phyloP scores from a whole-genome alignment of 2,888 invertebrate species.

The Harmothoe impar region DNA sequence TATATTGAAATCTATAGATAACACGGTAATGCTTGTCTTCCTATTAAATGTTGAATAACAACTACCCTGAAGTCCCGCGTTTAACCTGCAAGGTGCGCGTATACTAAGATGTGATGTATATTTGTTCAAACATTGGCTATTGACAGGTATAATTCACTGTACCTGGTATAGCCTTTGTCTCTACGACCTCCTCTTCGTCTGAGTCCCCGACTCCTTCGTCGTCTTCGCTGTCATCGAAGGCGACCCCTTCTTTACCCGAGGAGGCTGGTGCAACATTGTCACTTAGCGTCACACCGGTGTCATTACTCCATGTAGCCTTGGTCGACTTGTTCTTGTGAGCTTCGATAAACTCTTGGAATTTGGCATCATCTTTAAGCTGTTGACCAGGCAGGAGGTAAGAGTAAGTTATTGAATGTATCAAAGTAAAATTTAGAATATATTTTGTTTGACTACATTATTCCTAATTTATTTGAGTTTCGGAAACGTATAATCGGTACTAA shows the following conservation, averaged over 20 bases:
- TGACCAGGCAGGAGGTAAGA: background rate
- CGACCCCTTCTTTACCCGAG: background rate
- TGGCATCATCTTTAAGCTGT: slow-evolving; percentile 88
- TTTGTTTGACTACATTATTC: too few relatives aligned
- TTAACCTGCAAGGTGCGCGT: too few relatives aligned
- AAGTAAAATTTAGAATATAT: too few relatives aligned
- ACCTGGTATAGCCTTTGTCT: slow-evolving; percentile 38
- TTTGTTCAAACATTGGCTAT: too few relatives aligned
- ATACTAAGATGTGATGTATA: too few relatives aligned
- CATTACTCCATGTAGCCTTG: slow-evolving; percentile 86
- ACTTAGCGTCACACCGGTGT: slow-evolving; percentile 74
- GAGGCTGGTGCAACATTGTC: background rate
- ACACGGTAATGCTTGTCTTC: too few relatives aligned
- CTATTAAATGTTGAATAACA: too few relatives aligned
- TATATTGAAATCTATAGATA: too few relatives aligned
- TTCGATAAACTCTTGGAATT: slow-evolving; percentile 94
- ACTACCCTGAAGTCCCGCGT: too few relatives aligned
- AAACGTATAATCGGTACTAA: too few relatives aligned
- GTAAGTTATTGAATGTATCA: background rate
- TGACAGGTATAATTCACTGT: too few relatives aligned
- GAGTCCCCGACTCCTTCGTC: slow-evolving; percentile 66
- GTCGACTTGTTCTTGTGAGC: slow-evolving; percentile 87
- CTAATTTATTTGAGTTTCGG: background rate
- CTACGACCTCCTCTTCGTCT: slow-evolving; percentile 64
- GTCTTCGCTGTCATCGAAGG: slow-evolving; percentile 82